Conservation (phyloP, 2,888 invertebrate species). For the Trichopria drosophilae region DNA sequence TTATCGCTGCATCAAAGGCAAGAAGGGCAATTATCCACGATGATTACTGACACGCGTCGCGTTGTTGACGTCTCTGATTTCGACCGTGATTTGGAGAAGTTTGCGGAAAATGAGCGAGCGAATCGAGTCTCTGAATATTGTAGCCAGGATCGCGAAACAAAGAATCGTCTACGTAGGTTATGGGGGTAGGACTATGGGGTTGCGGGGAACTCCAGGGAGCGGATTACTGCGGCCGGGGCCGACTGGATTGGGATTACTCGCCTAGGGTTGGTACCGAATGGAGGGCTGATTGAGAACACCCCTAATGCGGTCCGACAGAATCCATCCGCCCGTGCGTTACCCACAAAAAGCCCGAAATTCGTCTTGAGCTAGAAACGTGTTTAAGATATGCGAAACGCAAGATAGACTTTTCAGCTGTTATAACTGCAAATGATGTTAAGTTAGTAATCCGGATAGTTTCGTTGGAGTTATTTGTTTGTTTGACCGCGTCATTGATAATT, state of each 20-base stretch:
- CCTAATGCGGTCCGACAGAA: slow-evolving; percentile 63
- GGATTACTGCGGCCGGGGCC: slow-evolving; percentile 51
- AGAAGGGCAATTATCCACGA: slow-evolving; percentile 12
- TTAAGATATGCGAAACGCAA: too few relatives aligned
- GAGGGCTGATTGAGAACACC: slow-evolving; percentile 62
- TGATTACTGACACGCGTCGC: slow-evolving; percentile 17
- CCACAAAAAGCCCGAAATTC: slow-evolving; percentile 53
- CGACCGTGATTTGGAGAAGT: slow-evolving; percentile 32
- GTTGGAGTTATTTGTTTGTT: too few relatives aligned
- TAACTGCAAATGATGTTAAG: too few relatives aligned
- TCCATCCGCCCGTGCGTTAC: slow-evolving; percentile 58
- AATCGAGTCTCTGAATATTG: slow-evolving; percentile 38
- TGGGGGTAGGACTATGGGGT: slow-evolving; percentile 30
- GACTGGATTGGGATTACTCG: slow-evolving; percentile 52
- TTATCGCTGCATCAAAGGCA: slow-evolving; percentile 20
- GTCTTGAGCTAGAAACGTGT: too few relatives aligned
- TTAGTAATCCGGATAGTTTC: too few relatives aligned
- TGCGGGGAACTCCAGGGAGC: slow-evolving; percentile 48
- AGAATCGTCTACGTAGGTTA: too few relatives aligned
- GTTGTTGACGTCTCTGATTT: not conserved
- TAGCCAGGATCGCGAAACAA: slow-evolving; percentile 49
- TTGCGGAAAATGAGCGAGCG: slow-evolving; percentile 37
- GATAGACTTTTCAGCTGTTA: too few relatives aligned
- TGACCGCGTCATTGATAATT: too few relatives aligned
- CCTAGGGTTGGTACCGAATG: slow-evolving; percentile 51